These are phyloP conservation scores for Bungarus multicinctus DNA, from an alignment of 2,113 vertebrate species.

Conservation along the genomic window DNA sequence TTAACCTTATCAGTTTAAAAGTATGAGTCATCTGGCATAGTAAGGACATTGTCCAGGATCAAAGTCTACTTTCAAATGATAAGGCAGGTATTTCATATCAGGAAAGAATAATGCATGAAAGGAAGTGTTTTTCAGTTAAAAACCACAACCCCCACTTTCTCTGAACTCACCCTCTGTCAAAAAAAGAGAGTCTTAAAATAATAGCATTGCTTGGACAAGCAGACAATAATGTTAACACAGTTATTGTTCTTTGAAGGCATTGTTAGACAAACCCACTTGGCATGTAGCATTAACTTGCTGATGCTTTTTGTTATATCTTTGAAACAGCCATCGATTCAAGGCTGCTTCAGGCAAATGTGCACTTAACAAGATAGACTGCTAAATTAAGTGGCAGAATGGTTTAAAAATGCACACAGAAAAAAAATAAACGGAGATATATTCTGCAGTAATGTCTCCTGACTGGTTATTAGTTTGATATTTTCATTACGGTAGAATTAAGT, in stretches of 20 bases:
- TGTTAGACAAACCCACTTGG: slow-evolving; percentile 37
- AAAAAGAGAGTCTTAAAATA: not conserved
- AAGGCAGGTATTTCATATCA: not conserved
- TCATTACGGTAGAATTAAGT: not conserved
- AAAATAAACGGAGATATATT: not conserved
- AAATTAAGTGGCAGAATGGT: not conserved
- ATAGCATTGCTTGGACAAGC: rapidly evolving
- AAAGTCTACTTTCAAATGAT: slow-evolving; percentile 45
- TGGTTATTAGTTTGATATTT: not conserved
- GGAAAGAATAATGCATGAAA: not conserved
- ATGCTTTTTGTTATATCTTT: not conserved
- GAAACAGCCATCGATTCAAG: not conserved
- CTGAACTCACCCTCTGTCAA: not conserved
- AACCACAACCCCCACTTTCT: not conserved
- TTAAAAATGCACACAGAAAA: not conserved
- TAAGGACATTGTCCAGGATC: slow-evolving; percentile 30
- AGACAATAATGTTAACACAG: slow-evolving; percentile 16
- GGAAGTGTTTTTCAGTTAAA: not conserved
- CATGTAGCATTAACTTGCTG: not conserved
- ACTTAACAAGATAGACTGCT: slow-evolving; percentile 14
- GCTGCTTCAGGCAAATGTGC: not conserved
- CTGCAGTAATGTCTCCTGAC: not conserved
- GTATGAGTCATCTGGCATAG: slow-evolving; percentile 2
- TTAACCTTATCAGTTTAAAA: slow-evolving; percentile 4
- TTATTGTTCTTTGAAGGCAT: slow-evolving; percentile 2